Evolutionary conservation across 2,888 invertebrate species (phyloP).

Genomic region (Hydroisotoma schaefferi): DNA sequence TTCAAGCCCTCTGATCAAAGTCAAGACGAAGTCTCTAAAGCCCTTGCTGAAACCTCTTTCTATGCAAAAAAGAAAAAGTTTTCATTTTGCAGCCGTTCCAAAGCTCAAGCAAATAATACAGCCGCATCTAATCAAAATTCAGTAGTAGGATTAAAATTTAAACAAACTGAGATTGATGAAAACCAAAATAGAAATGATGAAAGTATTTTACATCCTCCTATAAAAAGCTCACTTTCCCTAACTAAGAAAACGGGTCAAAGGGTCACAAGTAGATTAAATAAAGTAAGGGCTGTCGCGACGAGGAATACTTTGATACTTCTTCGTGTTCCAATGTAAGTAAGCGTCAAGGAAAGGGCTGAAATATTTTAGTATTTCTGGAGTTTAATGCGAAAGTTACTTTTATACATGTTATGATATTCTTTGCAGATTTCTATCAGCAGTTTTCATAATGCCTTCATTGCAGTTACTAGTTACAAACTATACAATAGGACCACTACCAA

Average conservation of each 20-base stretch:
- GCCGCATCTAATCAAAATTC: background rate
- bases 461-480: slow-evolving; percentile 23
- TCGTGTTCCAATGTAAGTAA: slow-evolving; percentile 29
- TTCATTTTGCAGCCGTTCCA: slow-evolving; percentile 11
- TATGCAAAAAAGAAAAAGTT: slow-evolving; percentile 14
- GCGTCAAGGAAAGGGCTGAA: no score
- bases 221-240: background rate
- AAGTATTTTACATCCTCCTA: no score
- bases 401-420: background rate
- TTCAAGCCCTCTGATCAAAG: background rate
- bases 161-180: slow-evolving; percentile 16
- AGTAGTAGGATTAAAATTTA: slow-evolving; percentile 27
- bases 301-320: slow-evolving; percentile 29
- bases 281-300: slow-evolving; percentile 22
- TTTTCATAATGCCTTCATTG: slow-evolving; percentile 11
- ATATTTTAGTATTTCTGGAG: no score
- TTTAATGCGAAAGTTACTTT: no score
- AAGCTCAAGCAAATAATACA: slow-evolving; percentile 14
- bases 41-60: slow-evolving; percentile 29
- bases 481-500: slow-evolving; percentile 24
- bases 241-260: background rate
- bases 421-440: background rate
- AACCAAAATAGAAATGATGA: slow-evolving; percentile 2
- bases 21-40: slow-evolving; percentile 19
- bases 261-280: slow-evolving; percentile 8